Base-by-base conservation (phyloP, 1,140 invertebrate genomes). In the Lithobius niger region DNA sequence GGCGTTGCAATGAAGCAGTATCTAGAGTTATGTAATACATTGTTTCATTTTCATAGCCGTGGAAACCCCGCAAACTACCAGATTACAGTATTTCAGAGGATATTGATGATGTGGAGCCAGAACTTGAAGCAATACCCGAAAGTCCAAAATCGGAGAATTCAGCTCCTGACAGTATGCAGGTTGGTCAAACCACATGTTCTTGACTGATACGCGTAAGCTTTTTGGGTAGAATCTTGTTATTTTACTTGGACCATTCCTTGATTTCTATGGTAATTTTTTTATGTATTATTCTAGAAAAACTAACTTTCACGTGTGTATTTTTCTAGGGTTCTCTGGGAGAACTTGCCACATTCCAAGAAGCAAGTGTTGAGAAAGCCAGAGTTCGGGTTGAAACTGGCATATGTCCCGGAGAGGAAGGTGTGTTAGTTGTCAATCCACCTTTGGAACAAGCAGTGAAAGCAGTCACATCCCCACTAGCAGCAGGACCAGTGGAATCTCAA, bases 81-180 rank as follows among this genome's bases (percentile, higher is more conserved):
- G 57, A 60, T 21, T 18, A 51, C 1, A 59, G 53, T 47, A 56
- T 56, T 42, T 60, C 60, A 0, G 57, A 52, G 58, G 86, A 88
- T 68, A 81, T 79, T 53, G 85, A 90, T 69, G 86, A 87, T 62
- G 83, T 83, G 4, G 87, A 90, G 71, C 86, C 84, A 24, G 86
- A 89, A 69, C 71, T 90, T 61, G 85, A 88, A 57, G 86, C 83
- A 55, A 89, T 90, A 66, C 86, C 86, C 27, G 88, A 90, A 73
- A 85, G 84, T 69, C 84, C 87, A 65, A 83, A 84, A 67, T 88
- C 86, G 25, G 84, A 87, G 62, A 86, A 54, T 43, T 82, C 66
- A 84, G 83, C 27, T 72, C 27, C 21, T 6, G 43, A 27, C 2
- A 55, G 27, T 50, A 28, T 28, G 31, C 45, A 44, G 16, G 52